Percentiles rank a stretch among this genome's conserved stretches.
These are phyloP conservation scores for Nomada fucata DNA, from an alignment of 2,888 invertebrate species.

Conservation along the genomic window DNA sequence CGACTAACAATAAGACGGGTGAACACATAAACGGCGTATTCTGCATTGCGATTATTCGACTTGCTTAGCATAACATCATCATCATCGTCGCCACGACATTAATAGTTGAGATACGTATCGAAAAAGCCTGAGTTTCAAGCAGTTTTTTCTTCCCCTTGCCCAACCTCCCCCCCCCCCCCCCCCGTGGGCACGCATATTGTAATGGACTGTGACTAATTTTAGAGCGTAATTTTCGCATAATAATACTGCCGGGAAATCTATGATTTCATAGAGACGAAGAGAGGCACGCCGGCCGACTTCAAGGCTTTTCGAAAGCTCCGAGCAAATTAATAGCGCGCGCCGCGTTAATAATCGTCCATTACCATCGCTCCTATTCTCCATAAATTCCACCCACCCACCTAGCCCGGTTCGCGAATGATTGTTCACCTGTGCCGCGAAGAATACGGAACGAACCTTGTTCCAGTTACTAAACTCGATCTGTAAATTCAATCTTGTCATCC, in stretches of 20 bases:
- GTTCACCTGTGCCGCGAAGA: slow-evolving; percentile 55
- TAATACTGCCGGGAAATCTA: slow-evolving; percentile 69
- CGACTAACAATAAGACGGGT: slow-evolving; percentile 60
- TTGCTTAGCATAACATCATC: slow-evolving; percentile 59
- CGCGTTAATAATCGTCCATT: slow-evolving; percentile 71
- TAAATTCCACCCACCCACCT: slow-evolving; percentile 69
- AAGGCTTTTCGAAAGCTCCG: slow-evolving; percentile 80
- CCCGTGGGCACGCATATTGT: slow-evolving; percentile 39
- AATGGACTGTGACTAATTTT: slow-evolving; percentile 76
- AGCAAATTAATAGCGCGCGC: slow-evolving; percentile 75
- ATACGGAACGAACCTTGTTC: slow-evolving; percentile 44
- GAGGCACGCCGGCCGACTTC: slow-evolving; percentile 71
- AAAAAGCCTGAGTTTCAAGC: slow-evolving; percentile 53
- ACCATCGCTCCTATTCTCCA: slow-evolving; percentile 70
- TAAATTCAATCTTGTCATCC: background rate
- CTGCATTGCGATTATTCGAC: slow-evolving; percentile 63
- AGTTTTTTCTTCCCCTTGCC: slow-evolving; percentile 27
- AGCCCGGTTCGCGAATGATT: slow-evolving; percentile 45
- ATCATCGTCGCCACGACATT: slow-evolving; percentile 39
- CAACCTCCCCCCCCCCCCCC: slow-evolving; percentile 2
- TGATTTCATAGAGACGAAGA: slow-evolving; percentile 75
- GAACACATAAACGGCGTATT: slow-evolving; percentile 48
- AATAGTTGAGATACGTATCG: slow-evolving; percentile 57
- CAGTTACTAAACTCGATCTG: slow-evolving; percentile 33
- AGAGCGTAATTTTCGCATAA: slow-evolving; percentile 75